phyloP scores from a whole-genome alignment of 2,113 vertebrate genomes.

The Siniperca knerii region DNA sequence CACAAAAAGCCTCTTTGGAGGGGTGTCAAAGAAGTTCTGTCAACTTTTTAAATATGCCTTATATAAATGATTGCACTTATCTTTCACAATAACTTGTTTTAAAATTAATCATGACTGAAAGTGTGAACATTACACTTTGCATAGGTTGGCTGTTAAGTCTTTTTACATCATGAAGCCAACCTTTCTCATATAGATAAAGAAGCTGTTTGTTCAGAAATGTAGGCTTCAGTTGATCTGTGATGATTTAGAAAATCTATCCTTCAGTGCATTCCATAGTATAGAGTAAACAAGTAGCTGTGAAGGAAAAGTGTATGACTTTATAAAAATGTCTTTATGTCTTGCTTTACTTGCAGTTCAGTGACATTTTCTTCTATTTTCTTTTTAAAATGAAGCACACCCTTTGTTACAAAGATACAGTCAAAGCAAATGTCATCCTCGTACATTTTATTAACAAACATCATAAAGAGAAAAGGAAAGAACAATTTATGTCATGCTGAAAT shows the following conservation, averaged over 20 bases:
- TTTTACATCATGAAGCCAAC: constrained; percentile 42
- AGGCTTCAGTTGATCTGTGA: constrained; percentile 42
- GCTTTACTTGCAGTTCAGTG: constrained; percentile 84
- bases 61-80: constrained; percentile 92
- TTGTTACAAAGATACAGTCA: constrained; percentile 87
- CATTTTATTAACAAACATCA: constrained; percentile 51
- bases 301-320: constrained; percentile 90
- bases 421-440: constrained; percentile 83
- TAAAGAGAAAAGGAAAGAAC: constrained; percentile 51
- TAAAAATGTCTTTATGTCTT: constrained; percentile 87
- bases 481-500: constrained; percentile 66
- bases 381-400: constrained; percentile 67
- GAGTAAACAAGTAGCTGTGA: constrained; percentile 81
- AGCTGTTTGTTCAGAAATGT: constrained; percentile 32
- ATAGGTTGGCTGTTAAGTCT: constrained; percentile 42
- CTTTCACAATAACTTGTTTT: constrained; percentile 89
- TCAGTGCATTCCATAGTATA: constrained; percentile 62
- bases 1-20: constrained; percentile 86
- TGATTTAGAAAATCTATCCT: constrained; percentile 45
- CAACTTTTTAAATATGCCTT: constrained; percentile 99
- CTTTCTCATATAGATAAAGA: constrained; percentile 22
- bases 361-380: constrained; percentile 62
- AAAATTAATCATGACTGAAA: constrained; percentile 76
- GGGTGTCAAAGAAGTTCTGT: constrained; percentile 88
- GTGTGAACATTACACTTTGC: constrained; percentile 30